A percentile compares a stretch with the other conserved stretches of the same genome.
Conservation (phyloP, 2,888 invertebrate genomes). For the Xanthostigma xanthostigma region DNA sequence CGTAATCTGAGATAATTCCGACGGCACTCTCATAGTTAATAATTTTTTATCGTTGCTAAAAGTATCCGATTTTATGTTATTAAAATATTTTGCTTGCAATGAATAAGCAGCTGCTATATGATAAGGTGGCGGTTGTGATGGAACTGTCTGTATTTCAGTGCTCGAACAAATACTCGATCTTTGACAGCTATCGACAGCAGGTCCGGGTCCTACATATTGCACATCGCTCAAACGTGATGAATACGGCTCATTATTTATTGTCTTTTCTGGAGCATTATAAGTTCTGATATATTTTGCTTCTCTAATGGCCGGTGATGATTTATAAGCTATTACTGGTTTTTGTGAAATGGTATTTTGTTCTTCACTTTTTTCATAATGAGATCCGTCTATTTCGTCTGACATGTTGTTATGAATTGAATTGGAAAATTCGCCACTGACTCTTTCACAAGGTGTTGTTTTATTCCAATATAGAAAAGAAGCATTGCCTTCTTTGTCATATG, state of each 20-base stretch:
- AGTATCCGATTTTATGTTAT: constrained; percentile 29
- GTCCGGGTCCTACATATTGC: constrained; percentile 26
- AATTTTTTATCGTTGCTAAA: not conserved
- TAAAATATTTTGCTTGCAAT: constrained; percentile 57
- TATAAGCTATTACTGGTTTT: constrained; percentile 23
- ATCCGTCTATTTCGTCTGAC: too few relatives aligned
- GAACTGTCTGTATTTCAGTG: constrained; percentile 6
- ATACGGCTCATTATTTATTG: not conserved
- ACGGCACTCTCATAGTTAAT: not conserved
- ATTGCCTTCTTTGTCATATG: too few relatives aligned
- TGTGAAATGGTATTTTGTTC: constrained; percentile 7
- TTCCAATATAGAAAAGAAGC: too few relatives aligned
- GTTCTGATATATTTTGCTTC: constrained; percentile 26
- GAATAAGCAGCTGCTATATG: constrained; percentile 73
- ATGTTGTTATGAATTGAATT: too few relatives aligned
- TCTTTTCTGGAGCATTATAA: not conserved
- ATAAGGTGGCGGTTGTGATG: constrained; percentile 58
- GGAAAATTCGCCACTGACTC: too few relatives aligned
- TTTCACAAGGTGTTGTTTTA: too few relatives aligned
- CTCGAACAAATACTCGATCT: not conserved
- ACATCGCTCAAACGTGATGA: not conserved
- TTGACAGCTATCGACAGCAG: constrained; percentile 9
- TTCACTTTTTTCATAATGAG: too few relatives aligned
- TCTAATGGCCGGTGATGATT: constrained; percentile 24
- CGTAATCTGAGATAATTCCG: not conserved